A percentile compares a stretch with the other conserved stretches of the same genome.
Evolutionary conservation across 2,113 vertebrate genomes (phyloP).

Genomic region (Hippolais icterina): DNA sequence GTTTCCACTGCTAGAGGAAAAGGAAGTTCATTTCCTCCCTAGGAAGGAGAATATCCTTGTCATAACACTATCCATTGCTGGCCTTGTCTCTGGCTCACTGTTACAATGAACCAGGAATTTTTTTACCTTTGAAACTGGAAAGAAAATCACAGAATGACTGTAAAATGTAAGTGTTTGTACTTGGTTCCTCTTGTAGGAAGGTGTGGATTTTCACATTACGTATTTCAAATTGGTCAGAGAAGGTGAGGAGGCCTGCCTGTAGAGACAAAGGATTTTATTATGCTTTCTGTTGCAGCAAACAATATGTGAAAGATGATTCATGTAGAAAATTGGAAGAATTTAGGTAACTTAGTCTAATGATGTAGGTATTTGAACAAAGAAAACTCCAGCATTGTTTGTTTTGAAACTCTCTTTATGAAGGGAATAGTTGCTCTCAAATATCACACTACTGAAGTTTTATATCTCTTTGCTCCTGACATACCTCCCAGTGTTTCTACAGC

Average conservation of each 20-base stretch:
- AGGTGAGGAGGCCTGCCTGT: background rate
- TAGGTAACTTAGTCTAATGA: background rate
- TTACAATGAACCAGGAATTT: background rate
- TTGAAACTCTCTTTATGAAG: background rate
- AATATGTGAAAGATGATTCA: background rate
- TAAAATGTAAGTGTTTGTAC: background rate
- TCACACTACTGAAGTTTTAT: background rate
- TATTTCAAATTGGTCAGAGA: background rate
- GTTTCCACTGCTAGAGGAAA: background rate
- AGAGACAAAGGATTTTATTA: background rate
- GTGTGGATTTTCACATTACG: background rate
- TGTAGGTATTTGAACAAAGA: background rate
- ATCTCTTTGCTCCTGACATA: background rate
- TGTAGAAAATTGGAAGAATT: background rate
- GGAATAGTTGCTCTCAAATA: background rate
- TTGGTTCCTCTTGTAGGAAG: background rate
- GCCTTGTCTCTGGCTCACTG: background rate
- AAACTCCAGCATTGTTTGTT: background rate
- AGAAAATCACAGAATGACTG: background rate
- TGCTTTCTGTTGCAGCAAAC: background rate
- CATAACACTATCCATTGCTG: background rate
- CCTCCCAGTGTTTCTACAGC: background rate
- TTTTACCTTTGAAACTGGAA: background rate
- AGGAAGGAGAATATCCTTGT: background rate
- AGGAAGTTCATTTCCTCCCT: background rate